These are phyloP conservation scores for Temnopleurus reevesii DNA, from an alignment of 53 echinoderm and acorn worm species.

Conservation along the genomic window DNA sequence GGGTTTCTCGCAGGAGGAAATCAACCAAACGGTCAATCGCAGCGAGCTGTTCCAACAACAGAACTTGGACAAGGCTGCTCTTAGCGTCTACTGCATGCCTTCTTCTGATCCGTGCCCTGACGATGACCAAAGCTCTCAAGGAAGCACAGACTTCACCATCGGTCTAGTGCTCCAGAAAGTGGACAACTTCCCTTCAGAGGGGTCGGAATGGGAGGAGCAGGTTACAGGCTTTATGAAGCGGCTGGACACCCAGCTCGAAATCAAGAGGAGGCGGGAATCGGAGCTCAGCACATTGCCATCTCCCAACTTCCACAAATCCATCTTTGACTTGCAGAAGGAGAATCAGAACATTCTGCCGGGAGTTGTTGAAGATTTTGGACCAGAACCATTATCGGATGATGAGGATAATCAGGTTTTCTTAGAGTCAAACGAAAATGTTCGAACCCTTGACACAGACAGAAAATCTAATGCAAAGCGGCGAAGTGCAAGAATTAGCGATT, in stretches of 20 bases:
- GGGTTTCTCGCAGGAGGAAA: constrained; percentile 82
- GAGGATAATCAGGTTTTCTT: constrained; percentile 38
- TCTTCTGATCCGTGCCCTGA: constrained; percentile 72
- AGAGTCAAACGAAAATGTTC: constrained; percentile 9
- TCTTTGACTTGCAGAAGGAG: constrained; percentile 31
- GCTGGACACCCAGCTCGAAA: constrained; percentile 74
- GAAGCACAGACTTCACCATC: constrained; percentile 68
- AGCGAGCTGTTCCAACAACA: constrained; percentile 49
- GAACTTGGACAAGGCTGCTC: constrained; percentile 78
- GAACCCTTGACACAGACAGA: not conserved
- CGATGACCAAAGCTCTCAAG: constrained; percentile 57
- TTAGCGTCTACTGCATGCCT: constrained; percentile 79
- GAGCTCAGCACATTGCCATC: constrained; percentile 56
- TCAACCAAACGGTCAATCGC: constrained; percentile 67
- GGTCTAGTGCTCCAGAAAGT: constrained; percentile 82
- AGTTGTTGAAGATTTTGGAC: constrained; percentile 30
- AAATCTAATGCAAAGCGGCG: constrained; percentile 21
- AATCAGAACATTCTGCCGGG: not conserved
- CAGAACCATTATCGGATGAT: constrained; percentile 38
- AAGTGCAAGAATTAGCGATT: constrained; percentile 31
- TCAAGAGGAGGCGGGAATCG: constrained; percentile 57
- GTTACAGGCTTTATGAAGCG: constrained; percentile 83
- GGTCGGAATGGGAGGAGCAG: constrained; percentile 93
- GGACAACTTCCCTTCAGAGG: constrained; percentile 90
- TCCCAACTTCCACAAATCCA: constrained; percentile 20